Evolutionary conservation across 2,888 invertebrate genomes (phyloP).

Genomic region (Stenolophus ochropezus): DNA sequence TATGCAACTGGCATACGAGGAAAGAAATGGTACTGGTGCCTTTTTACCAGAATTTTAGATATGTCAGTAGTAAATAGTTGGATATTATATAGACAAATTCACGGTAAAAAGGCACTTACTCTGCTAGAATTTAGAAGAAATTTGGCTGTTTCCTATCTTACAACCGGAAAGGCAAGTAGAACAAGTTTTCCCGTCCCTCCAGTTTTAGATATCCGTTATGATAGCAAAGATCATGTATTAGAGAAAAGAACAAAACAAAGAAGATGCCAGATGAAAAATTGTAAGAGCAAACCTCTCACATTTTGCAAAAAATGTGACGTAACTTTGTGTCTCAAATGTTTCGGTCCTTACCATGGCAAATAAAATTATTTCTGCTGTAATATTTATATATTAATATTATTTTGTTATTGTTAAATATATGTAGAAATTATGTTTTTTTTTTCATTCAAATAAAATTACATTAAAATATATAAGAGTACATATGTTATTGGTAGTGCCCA

Average conservation of each 20-base stretch:
- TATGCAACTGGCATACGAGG: neutral
- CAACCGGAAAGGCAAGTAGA: neutral
- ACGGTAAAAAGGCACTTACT: neutral
- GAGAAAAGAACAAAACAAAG: neutral
- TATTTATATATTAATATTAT: no score
- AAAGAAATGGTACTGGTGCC: conserved; percentile 6
- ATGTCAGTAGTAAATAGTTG: neutral
- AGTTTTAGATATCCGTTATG: neutral
- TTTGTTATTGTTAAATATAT: no score
- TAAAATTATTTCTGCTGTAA: no score
- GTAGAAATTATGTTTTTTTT: no score
- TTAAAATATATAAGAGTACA: no score
- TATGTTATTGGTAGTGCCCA: no score
- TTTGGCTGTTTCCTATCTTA: neutral
- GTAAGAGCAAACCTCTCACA: neutral
- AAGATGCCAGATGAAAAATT: conserved; percentile 4
- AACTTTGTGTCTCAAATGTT: neutral
- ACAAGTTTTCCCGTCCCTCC: neutral
- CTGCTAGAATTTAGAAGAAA: neutral
- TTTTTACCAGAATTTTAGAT: conserved; percentile 13
- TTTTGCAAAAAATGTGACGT: conserved; percentile 6
- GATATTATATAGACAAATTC: neutral
- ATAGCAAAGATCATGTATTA: neutral
- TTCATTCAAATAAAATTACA: no score
- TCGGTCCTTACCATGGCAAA: neutral